Evolutionary conservation across 2,888 invertebrate species (phyloP).

Genomic region (Cataglyphis rosenhaueri): DNA sequence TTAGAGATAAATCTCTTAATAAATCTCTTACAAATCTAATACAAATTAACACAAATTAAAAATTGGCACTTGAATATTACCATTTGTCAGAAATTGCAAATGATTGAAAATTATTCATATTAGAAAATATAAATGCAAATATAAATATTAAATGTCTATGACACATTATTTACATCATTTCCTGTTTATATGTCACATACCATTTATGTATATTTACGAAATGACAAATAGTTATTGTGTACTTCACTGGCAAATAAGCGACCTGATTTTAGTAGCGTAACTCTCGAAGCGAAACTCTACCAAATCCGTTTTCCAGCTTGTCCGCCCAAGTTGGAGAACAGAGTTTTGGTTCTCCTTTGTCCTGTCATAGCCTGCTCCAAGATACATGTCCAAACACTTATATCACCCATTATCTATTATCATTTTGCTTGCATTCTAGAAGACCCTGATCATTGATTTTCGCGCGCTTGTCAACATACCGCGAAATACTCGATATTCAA

Average conservation of each 20-base stretch:
- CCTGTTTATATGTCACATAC: conserved; percentile 3
- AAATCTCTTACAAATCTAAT: background rate
- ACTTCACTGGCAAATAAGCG: conserved; percentile 34
- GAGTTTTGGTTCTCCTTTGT: conserved; percentile 17
- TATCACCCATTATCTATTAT: conserved; percentile 35
- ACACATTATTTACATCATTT: background rate
- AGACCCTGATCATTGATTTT: background rate
- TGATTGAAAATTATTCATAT: background rate
- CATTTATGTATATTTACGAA: conserved; percentile 19
- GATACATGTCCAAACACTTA: conserved; percentile 32
- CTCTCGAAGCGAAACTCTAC: conserved; percentile 36
- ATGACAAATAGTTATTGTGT: conserved; percentile 44
- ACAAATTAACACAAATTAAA: background rate
- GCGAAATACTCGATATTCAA: background rate
- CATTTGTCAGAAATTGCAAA: background rate
- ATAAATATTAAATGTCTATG: conserved; percentile 7
- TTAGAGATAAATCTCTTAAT: background rate
- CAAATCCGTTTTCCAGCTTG: conserved; percentile 48
- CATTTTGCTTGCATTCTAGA: background rate
- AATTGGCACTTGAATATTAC: background rate
- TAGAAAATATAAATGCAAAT: conserved; percentile 11
- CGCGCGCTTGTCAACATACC: background rate
- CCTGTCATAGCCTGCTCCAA: conserved; percentile 14
- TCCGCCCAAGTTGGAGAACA: conserved; percentile 44
- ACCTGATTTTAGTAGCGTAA: conserved; percentile 31